These are phyloP conservation scores for Drosophila sturtevanti DNA, from an alignment of 1,140 invertebrate genomes.

Conservation along the genomic window DNA sequence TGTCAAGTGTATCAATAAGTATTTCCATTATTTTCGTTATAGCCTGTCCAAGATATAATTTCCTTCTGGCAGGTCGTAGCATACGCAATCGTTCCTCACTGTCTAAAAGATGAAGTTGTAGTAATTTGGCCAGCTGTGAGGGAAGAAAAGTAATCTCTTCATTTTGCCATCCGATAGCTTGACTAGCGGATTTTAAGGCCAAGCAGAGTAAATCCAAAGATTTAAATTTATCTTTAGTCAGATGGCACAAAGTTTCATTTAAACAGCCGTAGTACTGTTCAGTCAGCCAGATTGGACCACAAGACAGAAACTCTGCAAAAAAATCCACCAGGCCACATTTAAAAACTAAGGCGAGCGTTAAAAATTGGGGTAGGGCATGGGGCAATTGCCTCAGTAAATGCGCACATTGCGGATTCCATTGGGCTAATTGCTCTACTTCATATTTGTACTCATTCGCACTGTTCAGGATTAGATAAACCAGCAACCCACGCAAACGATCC, in stretches of 20 bases:
- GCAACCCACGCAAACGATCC: background rate
- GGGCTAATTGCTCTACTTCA: background rate
- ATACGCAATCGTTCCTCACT: constrained; percentile 14
- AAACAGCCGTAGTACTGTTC: constrained; percentile 34
- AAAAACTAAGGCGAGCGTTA: constrained; percentile 23
- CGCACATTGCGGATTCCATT: constrained; percentile 31
- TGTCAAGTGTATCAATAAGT: background rate
- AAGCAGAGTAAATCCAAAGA: constrained; percentile 5
- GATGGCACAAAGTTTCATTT: constrained; percentile 17
- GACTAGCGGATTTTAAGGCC: constrained; percentile 11
- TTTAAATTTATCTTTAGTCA: constrained; percentile 1
- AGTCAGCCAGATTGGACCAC: constrained; percentile 37
- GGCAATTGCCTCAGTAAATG: constrained; percentile 38
- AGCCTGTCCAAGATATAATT: constrained; percentile 39
- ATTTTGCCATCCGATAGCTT: constrained; percentile 13
- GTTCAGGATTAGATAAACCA: background rate
- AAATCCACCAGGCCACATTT: constrained; percentile 29
- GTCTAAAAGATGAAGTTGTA: constrained; percentile 42
- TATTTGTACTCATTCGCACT: background rate
- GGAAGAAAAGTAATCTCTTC: background rate
- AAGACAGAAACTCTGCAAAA: constrained; percentile 41
- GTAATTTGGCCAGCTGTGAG: constrained; percentile 9
- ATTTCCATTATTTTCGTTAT: constrained; percentile 26
- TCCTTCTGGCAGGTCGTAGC: constrained; percentile 1
- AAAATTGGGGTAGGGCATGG: constrained; percentile 14